These are phyloP conservation scores for Hemicrepidius hirtus DNA, from an alignment of 2,888 invertebrate genomes.

Conservation along the genomic window DNA sequence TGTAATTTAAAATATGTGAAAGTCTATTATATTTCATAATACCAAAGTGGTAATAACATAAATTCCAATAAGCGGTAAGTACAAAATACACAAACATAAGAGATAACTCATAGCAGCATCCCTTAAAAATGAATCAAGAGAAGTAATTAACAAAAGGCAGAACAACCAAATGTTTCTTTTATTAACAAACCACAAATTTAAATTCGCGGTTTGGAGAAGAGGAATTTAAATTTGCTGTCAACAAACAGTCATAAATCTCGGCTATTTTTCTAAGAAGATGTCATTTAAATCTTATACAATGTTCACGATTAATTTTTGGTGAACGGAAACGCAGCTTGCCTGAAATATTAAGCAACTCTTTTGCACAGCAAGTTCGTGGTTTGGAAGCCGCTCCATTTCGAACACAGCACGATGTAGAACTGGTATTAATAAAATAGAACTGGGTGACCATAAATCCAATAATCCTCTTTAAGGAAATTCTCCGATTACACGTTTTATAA, in stretches of 20 bases:
- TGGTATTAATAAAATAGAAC: constrained; percentile 17
- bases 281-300: constrained; percentile 55
- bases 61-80: background rate
- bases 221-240: constrained; percentile 53
- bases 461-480: background rate
- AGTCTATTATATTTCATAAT: background rate
- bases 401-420: constrained; percentile 41
- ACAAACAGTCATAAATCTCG: constrained; percentile 53
- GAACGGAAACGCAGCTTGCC: constrained; percentile 43
- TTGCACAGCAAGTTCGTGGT: constrained; percentile 23
- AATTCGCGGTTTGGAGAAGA: constrained; percentile 50
- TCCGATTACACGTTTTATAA: constrained; percentile 1
- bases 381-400: constrained; percentile 41
- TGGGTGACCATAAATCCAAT: background rate
- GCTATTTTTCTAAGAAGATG: constrained; percentile 56
- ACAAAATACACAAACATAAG: background rate
- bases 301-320: constrained; percentile 53
- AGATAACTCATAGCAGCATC: background rate
- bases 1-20: constrained; percentile 8
- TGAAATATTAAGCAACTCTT: constrained; percentile 27
- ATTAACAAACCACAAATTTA: constrained; percentile 57
- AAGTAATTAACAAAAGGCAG: constrained; percentile 38
- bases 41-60: background rate
- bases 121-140: constrained; percentile 12
- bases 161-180: constrained; percentile 49